Evolutionary conservation across 2,113 vertebrate genomes (phyloP).

Genomic region (Pao palembangensis): DNA sequence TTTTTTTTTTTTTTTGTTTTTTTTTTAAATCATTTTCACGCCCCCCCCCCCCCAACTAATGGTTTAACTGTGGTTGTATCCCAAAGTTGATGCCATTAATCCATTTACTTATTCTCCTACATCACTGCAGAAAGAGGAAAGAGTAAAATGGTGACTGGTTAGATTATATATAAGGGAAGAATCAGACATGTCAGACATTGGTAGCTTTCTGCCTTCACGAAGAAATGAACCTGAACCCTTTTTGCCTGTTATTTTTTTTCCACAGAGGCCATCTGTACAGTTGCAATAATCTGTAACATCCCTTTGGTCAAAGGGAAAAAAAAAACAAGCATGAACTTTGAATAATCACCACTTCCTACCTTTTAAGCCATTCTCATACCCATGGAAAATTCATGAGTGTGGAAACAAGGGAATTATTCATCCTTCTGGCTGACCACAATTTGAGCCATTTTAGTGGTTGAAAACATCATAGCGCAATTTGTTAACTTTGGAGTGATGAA

Average conservation of each 20-base stretch:
- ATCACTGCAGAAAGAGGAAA: neutral
- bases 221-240: no score
- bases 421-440: neutral
- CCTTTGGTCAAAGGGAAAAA: no score
- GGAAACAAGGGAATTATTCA: neutral
- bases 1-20: no score
- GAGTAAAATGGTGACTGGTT: neutral
- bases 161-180: neutral
- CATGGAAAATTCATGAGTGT: neutral
- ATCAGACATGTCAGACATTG: no score
- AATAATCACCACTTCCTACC: no score
- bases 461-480: no score
- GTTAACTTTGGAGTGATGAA: no score
- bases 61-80: slow-evolving; percentile 32
- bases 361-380: neutral
- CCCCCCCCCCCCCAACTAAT: slow-evolving; percentile 27
- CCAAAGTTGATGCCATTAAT: slow-evolving; percentile 40
- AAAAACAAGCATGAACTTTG: no score
- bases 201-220: neutral
- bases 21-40: slow-evolving; percentile 18
- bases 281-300: no score
- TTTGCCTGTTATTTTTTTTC: no score
- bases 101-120: slow-evolving; percentile 42
- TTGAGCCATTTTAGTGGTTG: neutral
- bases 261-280: no score